Base-by-base conservation (phyloP, 2,888 invertebrate genomes). In the Alitta virens region DNA sequence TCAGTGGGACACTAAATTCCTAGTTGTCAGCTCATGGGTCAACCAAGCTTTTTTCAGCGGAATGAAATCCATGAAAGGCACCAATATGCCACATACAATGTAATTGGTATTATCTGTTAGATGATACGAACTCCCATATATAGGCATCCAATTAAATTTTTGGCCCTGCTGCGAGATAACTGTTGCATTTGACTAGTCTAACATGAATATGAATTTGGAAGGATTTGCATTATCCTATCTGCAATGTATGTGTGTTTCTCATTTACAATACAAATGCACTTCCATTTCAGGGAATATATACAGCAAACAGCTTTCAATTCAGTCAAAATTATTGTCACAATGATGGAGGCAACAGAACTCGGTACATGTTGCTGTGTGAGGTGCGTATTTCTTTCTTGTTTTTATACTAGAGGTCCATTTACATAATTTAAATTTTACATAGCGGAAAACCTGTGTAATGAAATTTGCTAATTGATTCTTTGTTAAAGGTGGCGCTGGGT, bases 291-390 rank as follows among this genome's bases (percentile, higher is more conserved):
- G 85, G 85, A 23, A 78, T 85, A 59, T 85, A 85, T 70, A 77
- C 83, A 54, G 80, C 85, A 1, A 85, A 85, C 72, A 75, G 78
- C 56, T 85, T 85, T 72, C 74, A 72, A 42, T 85, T 85, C 72
- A 84, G 84, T 70, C 63, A 69, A 25, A 71, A 69, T 55, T 83
- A 84, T 71, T 81, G 82, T 58, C 70, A 77, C 62, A 76, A 77
- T 57, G 73, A 75, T 56, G 72, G 72, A 27, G 67, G 71, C 12
- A 67, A 73, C 21, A 64, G 72, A n/a, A 69, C 71, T 24, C 82
- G 80, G 58, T 83, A 80, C 72, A 83, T 83, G 75, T 71, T 85
- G 27, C 72, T 85, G 1, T 84, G 84, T 74, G 83, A 85, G 78
- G 85, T 84, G 68, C 70, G 72, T 18, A 42, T 59, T 24, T 38